These are phyloP conservation scores for Periparus ater DNA, from an alignment of 2,797 vertebrate genomes.

Conservation along the genomic window DNA sequence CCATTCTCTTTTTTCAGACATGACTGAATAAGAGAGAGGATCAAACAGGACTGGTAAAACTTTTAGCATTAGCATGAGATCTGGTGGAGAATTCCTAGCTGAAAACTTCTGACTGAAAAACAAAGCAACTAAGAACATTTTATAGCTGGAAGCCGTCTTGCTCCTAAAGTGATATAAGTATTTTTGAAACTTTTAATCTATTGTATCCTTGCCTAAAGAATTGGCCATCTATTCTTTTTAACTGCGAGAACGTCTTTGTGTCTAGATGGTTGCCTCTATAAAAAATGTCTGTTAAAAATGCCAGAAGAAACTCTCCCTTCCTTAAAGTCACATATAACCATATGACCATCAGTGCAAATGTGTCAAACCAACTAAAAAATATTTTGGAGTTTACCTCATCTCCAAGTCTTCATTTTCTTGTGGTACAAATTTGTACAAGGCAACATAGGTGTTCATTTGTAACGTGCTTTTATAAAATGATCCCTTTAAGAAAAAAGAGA, in stretches of 20 bases:
- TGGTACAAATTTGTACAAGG: slow-evolving; percentile 92
- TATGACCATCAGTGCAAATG: neutral
- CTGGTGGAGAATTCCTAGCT: neutral
- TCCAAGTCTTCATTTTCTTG: slow-evolving; percentile 95
- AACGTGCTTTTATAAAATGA: slow-evolving; percentile 83
- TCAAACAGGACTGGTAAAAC: neutral
- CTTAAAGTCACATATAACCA: neutral
- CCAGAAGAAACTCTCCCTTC: neutral
- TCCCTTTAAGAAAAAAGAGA: slow-evolving; percentile 73
- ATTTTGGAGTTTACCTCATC: slow-evolving; percentile 84
- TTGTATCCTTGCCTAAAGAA: neutral
- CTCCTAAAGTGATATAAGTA: neutral
- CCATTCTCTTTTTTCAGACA: neutral
- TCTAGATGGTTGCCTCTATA: neutral
- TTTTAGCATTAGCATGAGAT: neutral
- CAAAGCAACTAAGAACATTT: neutral
- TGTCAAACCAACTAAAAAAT: neutral
- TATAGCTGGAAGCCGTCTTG: neutral
- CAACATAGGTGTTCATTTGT: slow-evolving; percentile 91
- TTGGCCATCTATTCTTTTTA: neutral
- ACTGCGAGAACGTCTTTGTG: neutral
- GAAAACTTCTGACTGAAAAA: neutral
- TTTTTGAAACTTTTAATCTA: neutral
- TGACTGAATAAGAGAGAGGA: neutral
- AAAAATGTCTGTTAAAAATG: neutral